Percentiles rank a stretch among this genome's conserved stretches.
Conservation (phyloP, 2,888 invertebrate species). For the Ectemnius continuus region DNA sequence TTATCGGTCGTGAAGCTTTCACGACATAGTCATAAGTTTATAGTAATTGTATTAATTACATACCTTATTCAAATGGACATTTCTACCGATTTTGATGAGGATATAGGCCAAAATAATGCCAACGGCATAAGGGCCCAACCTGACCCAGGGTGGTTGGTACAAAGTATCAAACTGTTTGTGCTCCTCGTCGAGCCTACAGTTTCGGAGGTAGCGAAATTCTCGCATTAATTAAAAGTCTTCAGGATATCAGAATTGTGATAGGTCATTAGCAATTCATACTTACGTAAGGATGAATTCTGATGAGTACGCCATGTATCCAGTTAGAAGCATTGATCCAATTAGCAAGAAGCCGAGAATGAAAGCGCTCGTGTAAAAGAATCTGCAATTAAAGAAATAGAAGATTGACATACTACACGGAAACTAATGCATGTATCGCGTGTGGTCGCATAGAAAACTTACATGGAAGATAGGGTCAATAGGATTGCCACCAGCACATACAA, state of each 20-base stretch:
- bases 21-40: not conserved
- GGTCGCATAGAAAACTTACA: conserved; percentile 69
- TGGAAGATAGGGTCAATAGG: conserved; percentile 76
- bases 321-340: conserved; percentile 69
- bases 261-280: conserved; percentile 55
- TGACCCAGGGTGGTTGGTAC: conserved; percentile 75
- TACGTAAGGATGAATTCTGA: conserved; percentile 78
- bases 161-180: conserved; percentile 74
- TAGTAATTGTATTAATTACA: conserved; percentile 32
- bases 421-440: not conserved
- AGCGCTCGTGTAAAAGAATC: conserved; percentile 72
- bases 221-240: not conserved
- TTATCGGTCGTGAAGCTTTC: not conserved
- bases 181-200: conserved; percentile 76
- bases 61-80: conserved; percentile 62
- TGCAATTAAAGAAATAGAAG: conserved; percentile 61
- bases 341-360: conserved; percentile 66
- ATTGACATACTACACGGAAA: not conserved
- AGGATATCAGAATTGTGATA: not conserved
- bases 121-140: conserved; percentile 75
- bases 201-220: conserved; percentile 13
- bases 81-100: conserved; percentile 68
- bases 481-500: conserved; percentile 76
- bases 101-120: conserved; percentile 79
- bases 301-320: conserved; percentile 75